Conservation (phyloP, 2,113 vertebrate species). For the Gorsachius goisagi region DNA sequence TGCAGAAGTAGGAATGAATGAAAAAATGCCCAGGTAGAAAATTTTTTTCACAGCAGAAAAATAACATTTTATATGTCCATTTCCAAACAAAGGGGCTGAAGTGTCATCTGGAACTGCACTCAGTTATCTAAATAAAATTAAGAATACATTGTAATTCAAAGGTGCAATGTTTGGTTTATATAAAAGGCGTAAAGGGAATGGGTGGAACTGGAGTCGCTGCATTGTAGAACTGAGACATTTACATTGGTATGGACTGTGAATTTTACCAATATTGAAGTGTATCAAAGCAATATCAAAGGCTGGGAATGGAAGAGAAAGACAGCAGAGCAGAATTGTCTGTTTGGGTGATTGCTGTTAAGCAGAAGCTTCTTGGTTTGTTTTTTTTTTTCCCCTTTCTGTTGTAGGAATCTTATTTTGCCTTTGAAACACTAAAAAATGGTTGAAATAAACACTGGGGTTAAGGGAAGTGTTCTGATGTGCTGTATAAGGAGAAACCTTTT, state of each 20-base stretch:
- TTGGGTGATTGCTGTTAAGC: neutral
- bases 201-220: neutral
- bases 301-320: neutral
- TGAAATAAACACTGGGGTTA: neutral
- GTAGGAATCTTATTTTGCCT: neutral
- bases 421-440: neutral
- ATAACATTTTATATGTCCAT: neutral
- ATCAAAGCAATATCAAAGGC: neutral
- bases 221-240: neutral
- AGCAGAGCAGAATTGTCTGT: neutral
- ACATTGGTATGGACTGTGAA: neutral
- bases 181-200: neutral
- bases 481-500: neutral
- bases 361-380: neutral
- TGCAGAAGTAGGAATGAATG: neutral
- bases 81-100: neutral
- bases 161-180: neutral
- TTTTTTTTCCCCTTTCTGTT: neutral
- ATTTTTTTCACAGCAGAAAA: neutral
- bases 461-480: neutral
- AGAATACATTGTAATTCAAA: neutral
- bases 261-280: neutral
- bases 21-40: neutral
- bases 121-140: neutral
- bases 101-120: neutral